phyloP scores from a whole-genome alignment of 2,888 invertebrate genomes.

The Drosophila demipolita region DNA sequence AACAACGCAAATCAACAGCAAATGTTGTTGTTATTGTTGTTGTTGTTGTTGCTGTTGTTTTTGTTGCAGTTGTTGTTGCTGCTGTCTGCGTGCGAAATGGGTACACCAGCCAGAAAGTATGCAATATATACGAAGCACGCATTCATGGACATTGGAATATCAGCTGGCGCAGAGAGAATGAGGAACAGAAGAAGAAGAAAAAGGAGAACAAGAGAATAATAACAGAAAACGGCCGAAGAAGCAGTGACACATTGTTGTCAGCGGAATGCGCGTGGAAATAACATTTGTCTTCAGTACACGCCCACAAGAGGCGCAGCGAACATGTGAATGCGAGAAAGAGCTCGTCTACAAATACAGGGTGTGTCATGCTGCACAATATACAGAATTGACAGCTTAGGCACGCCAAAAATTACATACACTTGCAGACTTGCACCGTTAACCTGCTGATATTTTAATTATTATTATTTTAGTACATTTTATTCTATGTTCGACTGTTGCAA shows the following conservation, averaged over 20 bases:
- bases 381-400: not conserved
- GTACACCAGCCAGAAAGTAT: conserved; percentile 50
- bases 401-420: not conserved
- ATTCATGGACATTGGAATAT: not conserved
- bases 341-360: conserved; percentile 26
- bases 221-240: conserved; percentile 4
- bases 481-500: too few relatives aligned
- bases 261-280: conserved; percentile 74
- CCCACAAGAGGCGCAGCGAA: conserved; percentile 46
- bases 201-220: not conserved
- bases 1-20: conserved; percentile 46
- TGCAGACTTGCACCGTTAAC: not conserved
- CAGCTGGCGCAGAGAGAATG: conserved; percentile 12
- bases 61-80: not conserved
- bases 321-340: conserved; percentile 21
- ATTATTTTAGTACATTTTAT: too few relatives aligned
- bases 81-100: conserved; percentile 45
- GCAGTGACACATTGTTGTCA: conserved; percentile 42
- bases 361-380: not conserved
- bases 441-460: not conserved
- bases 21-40: conserved; percentile 64
- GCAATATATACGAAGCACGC: conserved; percentile 33
- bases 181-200: conserved; percentile 4
- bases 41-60: not conserved
- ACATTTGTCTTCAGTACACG: conserved; percentile 72